Conservation (phyloP, 2,888 invertebrate genomes). For the Itoplectis maculator region DNA sequence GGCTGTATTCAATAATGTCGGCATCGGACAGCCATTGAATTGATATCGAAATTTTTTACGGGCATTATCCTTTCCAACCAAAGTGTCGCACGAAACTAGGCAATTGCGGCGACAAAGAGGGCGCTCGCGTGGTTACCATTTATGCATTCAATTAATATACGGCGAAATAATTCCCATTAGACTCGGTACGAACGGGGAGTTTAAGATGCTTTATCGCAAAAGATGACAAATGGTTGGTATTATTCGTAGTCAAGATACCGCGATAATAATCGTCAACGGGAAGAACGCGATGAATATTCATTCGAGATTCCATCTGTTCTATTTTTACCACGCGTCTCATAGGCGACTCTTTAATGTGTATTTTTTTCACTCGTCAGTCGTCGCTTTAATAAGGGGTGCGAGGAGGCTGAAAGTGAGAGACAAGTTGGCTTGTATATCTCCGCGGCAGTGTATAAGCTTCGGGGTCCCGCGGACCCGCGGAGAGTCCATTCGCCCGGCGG, state of each 20-base stretch:
- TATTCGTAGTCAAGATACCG: constrained; percentile 32
- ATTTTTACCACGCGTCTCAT: constrained; percentile 14
- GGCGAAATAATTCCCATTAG: constrained; percentile 65
- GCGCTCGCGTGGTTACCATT: not conserved
- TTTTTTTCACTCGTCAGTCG: constrained; percentile 31
- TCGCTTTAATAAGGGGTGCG: constrained; percentile 26
- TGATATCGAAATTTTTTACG: too few relatives aligned
- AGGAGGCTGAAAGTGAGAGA: not conserved
- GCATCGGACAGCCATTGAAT: too few relatives aligned
- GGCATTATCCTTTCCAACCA: too few relatives aligned
- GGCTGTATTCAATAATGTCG: too few relatives aligned
- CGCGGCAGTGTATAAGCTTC: constrained; percentile 38
- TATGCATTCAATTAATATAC: constrained; percentile 58
- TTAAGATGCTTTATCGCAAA: constrained; percentile 59
- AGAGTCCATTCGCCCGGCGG: constrained; percentile 31
- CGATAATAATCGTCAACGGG: constrained; percentile 47
- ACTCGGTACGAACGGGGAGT: constrained; percentile 53
- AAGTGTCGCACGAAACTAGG: not conserved
- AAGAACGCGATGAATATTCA: constrained; percentile 61
- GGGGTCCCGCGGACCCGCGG: constrained; percentile 31
- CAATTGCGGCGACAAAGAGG: not conserved
- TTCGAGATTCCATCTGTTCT: constrained; percentile 10
- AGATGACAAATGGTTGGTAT: constrained; percentile 57
- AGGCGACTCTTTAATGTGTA: constrained; percentile 29
- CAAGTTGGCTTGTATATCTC: constrained; percentile 52